Evolutionary conservation across 2,888 invertebrate genomes (phyloP).

Genomic region (Phyto melanocephala): DNA sequence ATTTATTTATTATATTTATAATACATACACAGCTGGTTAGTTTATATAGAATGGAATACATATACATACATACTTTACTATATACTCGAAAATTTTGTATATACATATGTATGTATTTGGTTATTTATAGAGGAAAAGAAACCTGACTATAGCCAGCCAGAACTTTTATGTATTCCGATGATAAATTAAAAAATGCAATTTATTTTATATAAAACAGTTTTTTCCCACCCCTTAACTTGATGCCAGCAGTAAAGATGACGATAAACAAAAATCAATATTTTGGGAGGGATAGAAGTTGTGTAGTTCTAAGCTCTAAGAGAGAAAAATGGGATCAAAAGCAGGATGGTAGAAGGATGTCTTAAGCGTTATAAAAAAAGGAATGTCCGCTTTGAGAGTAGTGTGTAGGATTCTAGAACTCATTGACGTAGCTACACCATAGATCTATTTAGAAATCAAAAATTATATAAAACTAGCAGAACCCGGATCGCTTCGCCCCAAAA

Average conservation of each 20-base stretch:
- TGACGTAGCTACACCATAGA: too few species aligned
- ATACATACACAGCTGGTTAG: neutral
- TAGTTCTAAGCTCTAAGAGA: neutral
- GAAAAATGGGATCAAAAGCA: too few species aligned
- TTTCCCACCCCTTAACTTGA: neutral
- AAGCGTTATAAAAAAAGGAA: too few species aligned
- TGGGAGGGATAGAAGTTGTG: neutral
- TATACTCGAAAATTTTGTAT: too few species aligned
- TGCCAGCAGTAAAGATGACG: neutral
- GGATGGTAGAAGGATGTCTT: too few species aligned
- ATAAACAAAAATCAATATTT: constrained; percentile 27
- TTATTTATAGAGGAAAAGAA: neutral
- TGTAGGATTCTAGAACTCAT: too few species aligned
- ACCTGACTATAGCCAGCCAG: neutral
- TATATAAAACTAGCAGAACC: too few species aligned
- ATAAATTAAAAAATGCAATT: constrained; percentile 35
- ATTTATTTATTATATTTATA: constrained; percentile 45
- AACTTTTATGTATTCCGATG: constrained; percentile 19
- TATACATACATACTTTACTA: neutral
- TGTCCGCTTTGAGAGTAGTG: too few species aligned
- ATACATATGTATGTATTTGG: neutral
- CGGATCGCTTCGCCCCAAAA: too few species aligned
- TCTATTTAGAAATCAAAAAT: too few species aligned
- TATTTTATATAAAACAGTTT: constrained; percentile 36
- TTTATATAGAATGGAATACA: neutral